Percentiles rank a stretch among this genome's conserved stretches.
Evolutionary conservation across 37 sponge, comb jelly and placozoan species (phyloP).

Genomic region (Theonella swinhoei): DNA sequence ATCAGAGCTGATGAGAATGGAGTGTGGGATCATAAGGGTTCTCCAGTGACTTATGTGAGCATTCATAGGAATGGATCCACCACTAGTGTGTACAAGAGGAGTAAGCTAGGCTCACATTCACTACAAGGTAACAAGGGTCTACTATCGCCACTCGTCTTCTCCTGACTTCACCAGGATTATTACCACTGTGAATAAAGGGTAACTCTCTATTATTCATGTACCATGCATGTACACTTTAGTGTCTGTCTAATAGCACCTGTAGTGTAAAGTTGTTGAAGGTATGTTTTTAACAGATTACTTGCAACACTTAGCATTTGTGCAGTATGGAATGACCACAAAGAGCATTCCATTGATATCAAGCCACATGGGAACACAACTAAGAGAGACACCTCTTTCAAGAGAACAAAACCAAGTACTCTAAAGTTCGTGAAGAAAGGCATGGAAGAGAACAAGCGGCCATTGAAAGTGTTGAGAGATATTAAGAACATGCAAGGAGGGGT

Average conservation of each 20-base stretch:
- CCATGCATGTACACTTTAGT: too few relatives aligned
- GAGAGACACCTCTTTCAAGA: not conserved
- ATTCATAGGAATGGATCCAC: not conserved
- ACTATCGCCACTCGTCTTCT: conserved; percentile 26
- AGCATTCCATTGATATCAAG: conserved; percentile 28
- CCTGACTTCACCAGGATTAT: conserved; percentile 17
- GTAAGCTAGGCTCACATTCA: not conserved
- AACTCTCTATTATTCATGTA: too few relatives aligned
- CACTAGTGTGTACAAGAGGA: not conserved
- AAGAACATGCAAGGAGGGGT: conserved; percentile 36
- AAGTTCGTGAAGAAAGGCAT: not conserved
- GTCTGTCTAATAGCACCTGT: not conserved
- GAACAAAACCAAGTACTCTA: conserved; percentile 48
- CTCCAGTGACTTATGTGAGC: conserved; percentile 33
- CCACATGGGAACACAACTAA: conserved; percentile 34
- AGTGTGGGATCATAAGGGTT: conserved; percentile 28
- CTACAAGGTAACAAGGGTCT: conserved; percentile 23
- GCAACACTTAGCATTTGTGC: conserved; percentile 26
- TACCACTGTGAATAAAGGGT: conserved; percentile 14
- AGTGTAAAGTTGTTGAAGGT: not conserved
- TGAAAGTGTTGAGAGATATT: conserved; percentile 21
- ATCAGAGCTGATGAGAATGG: conserved; percentile 52
- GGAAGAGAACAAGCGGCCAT: conserved; percentile 10
- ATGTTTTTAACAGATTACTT: not conserved
- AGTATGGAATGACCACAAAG: conserved; percentile 27